Percentiles rank a stretch among this genome's conserved stretches.
These are phyloP conservation scores for Athetis lepigone DNA, from an alignment of 2,888 invertebrate species.

Conservation along the genomic window DNA sequence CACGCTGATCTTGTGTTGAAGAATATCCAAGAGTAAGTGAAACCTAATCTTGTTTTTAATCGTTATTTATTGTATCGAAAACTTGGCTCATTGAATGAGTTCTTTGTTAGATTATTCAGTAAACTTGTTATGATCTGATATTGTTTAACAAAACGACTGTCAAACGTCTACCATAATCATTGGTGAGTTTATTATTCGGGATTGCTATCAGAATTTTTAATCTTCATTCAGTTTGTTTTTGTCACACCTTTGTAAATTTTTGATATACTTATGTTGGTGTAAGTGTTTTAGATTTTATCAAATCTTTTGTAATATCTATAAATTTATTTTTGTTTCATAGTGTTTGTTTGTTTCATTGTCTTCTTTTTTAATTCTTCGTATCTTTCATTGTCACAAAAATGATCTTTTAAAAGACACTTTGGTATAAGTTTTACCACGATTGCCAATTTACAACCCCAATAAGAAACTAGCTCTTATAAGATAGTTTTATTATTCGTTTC, in stretches of 20 bases:
- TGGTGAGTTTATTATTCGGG: not conserved
- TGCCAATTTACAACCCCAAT: too few relatives aligned
- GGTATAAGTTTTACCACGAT: too few relatives aligned
- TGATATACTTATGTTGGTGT: too few relatives aligned
- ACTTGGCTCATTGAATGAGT: not conserved
- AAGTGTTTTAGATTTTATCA: not conserved
- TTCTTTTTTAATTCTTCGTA: not conserved
- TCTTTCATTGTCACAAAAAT: not conserved
- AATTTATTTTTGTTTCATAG: too few relatives aligned
- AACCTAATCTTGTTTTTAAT: not conserved
- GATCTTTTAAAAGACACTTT: too few relatives aligned
- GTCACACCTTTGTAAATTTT: not conserved
- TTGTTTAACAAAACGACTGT: not conserved
- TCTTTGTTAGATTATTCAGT: not conserved
- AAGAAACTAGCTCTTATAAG: too few relatives aligned
- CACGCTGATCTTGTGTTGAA: conserved; percentile 80
- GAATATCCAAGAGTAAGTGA: conserved; percentile 88
- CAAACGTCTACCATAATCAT: not conserved
- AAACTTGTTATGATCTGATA: not conserved
- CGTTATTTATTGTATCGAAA: not conserved
- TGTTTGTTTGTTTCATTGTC: not conserved
- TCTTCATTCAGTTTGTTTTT: not conserved
- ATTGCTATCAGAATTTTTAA: not conserved
- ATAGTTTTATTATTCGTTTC: too few relatives aligned
- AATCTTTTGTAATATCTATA: not conserved